A percentile compares a stretch with the other conserved stretches of the same genome.
phyloP scores from a whole-genome alignment of 2,797 vertebrate genomes.

The Sebastes ruberrimus region DNA sequence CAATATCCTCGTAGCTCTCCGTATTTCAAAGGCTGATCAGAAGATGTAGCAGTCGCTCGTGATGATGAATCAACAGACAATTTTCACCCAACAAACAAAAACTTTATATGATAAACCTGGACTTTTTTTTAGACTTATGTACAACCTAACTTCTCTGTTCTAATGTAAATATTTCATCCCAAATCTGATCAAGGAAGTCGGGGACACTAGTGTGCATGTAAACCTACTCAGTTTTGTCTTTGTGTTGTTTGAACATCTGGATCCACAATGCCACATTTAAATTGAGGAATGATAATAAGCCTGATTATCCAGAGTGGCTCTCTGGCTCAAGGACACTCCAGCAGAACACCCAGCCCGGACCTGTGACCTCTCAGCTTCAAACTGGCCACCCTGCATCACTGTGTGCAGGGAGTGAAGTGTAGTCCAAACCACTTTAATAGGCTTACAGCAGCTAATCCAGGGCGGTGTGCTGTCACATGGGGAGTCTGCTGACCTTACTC shows the following conservation, averaged over 20 bases:
- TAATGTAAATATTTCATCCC: background rate
- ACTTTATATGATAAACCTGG: background rate
- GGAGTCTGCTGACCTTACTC: slow-evolving; percentile 68
- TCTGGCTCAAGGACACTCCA: slow-evolving; percentile 40
- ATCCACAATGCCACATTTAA: background rate
- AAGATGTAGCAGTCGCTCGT: too few species aligned
- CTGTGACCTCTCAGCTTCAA: slow-evolving; percentile 13
- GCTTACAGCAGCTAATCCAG: slow-evolving; percentile 82
- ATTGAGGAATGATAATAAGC: background rate
- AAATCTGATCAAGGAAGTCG: background rate
- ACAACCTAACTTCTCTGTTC: background rate
- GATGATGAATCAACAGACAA: background rate
- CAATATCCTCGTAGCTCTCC: background rate
- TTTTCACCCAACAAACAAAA: background rate
- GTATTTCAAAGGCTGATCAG: background rate
- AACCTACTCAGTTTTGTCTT: background rate
- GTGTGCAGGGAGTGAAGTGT: slow-evolving; percentile 14
- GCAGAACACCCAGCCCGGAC: background rate
- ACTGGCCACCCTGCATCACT: slow-evolving; percentile 9
- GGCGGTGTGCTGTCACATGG: slow-evolving; percentile 69
- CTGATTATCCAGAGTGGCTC: background rate
- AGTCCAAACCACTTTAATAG: slow-evolving; percentile 75
- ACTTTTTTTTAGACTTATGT: background rate
- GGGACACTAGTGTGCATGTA: background rate
- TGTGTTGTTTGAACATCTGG: background rate